Percentiles rank a stretch among this genome's conserved stretches.
phyloP scores from a whole-genome alignment of 2,113 vertebrate species.

The Protobothrops mucrosquamatus region DNA sequence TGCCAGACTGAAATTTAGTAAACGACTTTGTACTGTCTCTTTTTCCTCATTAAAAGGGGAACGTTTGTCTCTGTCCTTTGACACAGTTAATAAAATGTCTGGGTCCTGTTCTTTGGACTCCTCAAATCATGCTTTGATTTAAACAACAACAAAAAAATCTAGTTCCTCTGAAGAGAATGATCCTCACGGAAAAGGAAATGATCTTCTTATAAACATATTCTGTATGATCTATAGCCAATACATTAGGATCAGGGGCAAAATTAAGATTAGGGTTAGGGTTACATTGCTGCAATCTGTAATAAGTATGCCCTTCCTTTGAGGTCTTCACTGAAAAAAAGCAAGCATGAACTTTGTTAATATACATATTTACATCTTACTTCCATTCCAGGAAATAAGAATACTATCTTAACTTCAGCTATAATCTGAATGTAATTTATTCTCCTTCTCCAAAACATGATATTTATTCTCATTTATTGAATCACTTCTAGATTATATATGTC shows the following conservation, averaged over 20 bases:
- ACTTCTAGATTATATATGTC: neutral
- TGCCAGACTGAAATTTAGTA: constrained; percentile 55
- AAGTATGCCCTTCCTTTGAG: neutral
- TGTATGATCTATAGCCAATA: neutral
- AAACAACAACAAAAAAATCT: neutral
- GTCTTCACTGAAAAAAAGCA: neutral
- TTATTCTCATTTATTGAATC: neutral
- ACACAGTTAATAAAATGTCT: constrained; percentile 28
- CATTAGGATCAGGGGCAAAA: neutral
- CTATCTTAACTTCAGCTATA: neutral
- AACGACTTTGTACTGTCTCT: constrained; percentile 41
- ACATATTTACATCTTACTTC: neutral
- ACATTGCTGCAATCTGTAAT: neutral
- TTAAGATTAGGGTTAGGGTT: neutral
- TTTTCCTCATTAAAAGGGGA: constrained; percentile 46
- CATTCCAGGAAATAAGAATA: neutral
- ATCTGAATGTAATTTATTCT: neutral
- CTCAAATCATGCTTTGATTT: neutral
- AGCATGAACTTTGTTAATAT: neutral
- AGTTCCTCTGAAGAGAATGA: neutral
- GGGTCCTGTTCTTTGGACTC: neutral
- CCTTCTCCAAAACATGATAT: neutral
- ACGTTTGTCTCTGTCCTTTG: constrained; percentile 32
- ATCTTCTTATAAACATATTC: neutral
- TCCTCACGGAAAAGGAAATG: neutral